Evolutionary conservation across 2,888 invertebrate species (phyloP), one percentile per base, ranked within the genome.

Genomic region (Melanostoma scalare): DNA sequence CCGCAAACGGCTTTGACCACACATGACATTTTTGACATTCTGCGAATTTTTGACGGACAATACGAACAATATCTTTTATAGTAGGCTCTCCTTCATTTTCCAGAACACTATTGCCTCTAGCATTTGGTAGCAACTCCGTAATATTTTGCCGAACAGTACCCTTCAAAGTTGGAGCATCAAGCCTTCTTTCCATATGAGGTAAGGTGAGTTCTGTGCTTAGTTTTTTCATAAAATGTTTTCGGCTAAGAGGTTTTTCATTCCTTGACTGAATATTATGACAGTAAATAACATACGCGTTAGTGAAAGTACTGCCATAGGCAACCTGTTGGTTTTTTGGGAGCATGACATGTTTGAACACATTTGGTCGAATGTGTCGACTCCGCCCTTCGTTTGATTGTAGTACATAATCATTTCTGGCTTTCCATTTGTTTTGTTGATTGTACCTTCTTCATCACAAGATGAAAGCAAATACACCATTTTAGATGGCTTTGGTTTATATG

Each of bases 341-440:
- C 75, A 78, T 33, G 74, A 71, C 73, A 80, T 85, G 5, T 6
- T 5, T 9, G 75, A 74, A 48, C 76, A 82, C 76, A 85, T 80
- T 80, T 86, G 84, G 71, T 84, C 82, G 20, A 79, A 69, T 2
- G 76, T 80, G 6, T 85, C 73, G 20, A 80, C 71, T 44, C 81
- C 85, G 1, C 85, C 73, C 61, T 86, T 74, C 4, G 75, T 75
- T 55, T 82, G 65, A 30, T 82, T 78, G 60, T 79, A 79, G 44
- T 68, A 71, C 38, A 61, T 35, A 3, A 74, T 71, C 20, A 85
- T 79, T 44, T 52, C 46, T 6, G 79, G 61, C 52, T 72, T 82
- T 46, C 65, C 60, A 40, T 30, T 61, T 48, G 48, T 48, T 20
- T 42, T 38, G 38, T 69, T 69, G 5, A 55, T 60, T 61, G 58